These are phyloP conservation scores for Micromesistius poutassou DNA, from an alignment of 2,797 vertebrate species.

Conservation along the genomic window DNA sequence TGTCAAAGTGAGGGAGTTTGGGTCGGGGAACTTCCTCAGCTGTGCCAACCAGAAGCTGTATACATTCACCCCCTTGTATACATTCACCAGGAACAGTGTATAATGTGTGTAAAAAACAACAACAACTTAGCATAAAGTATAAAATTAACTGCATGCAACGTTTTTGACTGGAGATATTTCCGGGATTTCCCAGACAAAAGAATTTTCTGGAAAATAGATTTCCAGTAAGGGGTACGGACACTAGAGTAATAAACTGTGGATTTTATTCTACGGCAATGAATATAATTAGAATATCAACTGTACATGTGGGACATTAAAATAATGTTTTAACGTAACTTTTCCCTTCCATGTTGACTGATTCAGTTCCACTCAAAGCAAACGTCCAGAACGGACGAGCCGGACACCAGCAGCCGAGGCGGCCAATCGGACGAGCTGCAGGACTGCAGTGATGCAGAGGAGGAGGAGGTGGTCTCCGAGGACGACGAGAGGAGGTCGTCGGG, in stretches of 20 bases:
- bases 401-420: slow-evolving; percentile 33
- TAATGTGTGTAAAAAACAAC: no score
- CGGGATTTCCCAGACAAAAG: neutral
- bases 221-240: neutral
- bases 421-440: slow-evolving; percentile 52
- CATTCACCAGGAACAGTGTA: no score
- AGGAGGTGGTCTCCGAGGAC: slow-evolving; percentile 63
- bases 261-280: neutral
- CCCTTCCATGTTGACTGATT: neutral
- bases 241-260: neutral
- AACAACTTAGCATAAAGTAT: no score
- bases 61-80: neutral
- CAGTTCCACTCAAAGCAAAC: neutral
- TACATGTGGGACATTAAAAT: neutral
- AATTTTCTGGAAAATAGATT: neutral
- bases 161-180: neutral
- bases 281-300: neutral
- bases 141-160: no score
- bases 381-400: slow-evolving; percentile 11
- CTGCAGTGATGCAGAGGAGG: slow-evolving; percentile 64
- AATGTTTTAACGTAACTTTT: neutral
- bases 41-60: neutral
- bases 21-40: neutral
- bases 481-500: slow-evolving; percentile 55
- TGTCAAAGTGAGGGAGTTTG: neutral